A percentile compares a stretch with the other conserved stretches of the same genome.
Evolutionary conservation across 92 coral and sea anemone species (phyloP).

Genomic region (Plumapathes pennacea): DNA sequence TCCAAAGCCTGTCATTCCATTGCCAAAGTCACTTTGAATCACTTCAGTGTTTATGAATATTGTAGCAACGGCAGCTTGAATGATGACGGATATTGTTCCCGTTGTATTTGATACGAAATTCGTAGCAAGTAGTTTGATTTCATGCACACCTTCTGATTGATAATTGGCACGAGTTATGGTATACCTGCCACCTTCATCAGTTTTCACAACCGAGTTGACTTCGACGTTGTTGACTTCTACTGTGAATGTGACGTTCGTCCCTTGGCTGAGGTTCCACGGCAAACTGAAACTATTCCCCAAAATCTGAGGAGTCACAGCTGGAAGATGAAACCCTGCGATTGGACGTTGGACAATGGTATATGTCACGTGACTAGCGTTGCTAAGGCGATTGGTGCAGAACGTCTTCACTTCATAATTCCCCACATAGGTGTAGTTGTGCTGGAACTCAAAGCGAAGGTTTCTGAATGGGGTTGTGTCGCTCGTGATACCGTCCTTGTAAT

Average conservation of each 20-base stretch:
- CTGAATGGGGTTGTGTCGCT: slow-evolving; percentile 50
- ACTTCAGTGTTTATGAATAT: slow-evolving; percentile 36
- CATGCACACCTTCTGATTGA: slow-evolving; percentile 18
- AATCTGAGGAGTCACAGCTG: slow-evolving; percentile 27
- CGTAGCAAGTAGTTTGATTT: slow-evolving; percentile 40
- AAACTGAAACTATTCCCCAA: slow-evolving; percentile 18
- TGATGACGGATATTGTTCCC: slow-evolving; percentile 16
- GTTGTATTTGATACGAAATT: slow-evolving; percentile 66
- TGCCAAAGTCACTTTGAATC: slow-evolving; percentile 52
- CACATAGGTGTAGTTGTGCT: slow-evolving; percentile 30
- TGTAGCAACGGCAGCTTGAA: slow-evolving; percentile 53
- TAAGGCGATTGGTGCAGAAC: slow-evolving; percentile 58
- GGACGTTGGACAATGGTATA: slow-evolving; percentile 49
- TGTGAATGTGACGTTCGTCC: slow-evolving; percentile 76
- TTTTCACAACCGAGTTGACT: slow-evolving; percentile 7
- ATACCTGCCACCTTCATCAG: slow-evolving; percentile 38
- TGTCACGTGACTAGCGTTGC: slow-evolving; percentile 7
- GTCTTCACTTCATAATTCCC: slow-evolving; percentile 46
- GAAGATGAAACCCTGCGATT: slow-evolving; percentile 26
- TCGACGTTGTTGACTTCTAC: slow-evolving; percentile 17
- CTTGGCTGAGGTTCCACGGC: slow-evolving; percentile 61
- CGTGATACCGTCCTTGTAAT: slow-evolving; percentile 45
- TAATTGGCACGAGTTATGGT: background rate
- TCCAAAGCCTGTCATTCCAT: slow-evolving; percentile 58
- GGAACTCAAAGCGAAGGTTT: slow-evolving; percentile 25